phyloP scores from a whole-genome alignment of 2,888 invertebrate genomes.

The Drosophila pseudotalamancana region DNA sequence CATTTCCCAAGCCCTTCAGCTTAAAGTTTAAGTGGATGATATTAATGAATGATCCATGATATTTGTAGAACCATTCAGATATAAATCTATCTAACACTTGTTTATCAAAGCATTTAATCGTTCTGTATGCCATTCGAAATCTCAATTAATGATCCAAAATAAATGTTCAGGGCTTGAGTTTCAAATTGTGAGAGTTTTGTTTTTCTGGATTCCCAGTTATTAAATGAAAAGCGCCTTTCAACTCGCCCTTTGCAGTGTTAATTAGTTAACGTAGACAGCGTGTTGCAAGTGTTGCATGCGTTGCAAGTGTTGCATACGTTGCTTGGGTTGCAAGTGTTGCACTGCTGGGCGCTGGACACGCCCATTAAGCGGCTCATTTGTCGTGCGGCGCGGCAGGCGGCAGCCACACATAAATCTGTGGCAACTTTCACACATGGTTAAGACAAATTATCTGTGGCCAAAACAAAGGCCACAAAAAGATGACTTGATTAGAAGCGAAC shows the following conservation, averaged over 20 bases:
- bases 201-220: constrained; percentile 31
- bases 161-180: neutral
- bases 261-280: constrained; percentile 49
- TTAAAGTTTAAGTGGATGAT: neutral
- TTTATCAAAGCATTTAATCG: constrained; percentile 10
- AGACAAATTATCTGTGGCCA: constrained; percentile 69
- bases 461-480: constrained; percentile 60
- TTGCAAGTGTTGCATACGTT: constrained; percentile 21
- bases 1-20: neutral
- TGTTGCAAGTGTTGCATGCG: constrained; percentile 44
- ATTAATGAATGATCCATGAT: constrained; percentile 20
- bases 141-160: constrained; percentile 24
- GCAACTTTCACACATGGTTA: constrained; percentile 79
- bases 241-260: constrained; percentile 46
- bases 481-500: constrained; percentile 73
- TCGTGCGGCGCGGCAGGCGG: constrained; percentile 52
- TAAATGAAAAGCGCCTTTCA: constrained; percentile 34
- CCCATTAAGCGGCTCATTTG: constrained; percentile 72
- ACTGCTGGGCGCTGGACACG: constrained; percentile 35
- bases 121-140: constrained; percentile 6
- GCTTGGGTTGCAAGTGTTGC: constrained; percentile 30
- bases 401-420: constrained; percentile 63
- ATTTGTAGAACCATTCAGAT: constrained; percentile 2
- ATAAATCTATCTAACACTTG: neutral
- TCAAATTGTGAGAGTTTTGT: constrained; percentile 23